A percentile compares a stretch with the other conserved stretches of the same genome.
These are phyloP conservation scores for Eira barbara DNA, from an alignment of 2,113 vertebrate genomes.

Conservation along the genomic window DNA sequence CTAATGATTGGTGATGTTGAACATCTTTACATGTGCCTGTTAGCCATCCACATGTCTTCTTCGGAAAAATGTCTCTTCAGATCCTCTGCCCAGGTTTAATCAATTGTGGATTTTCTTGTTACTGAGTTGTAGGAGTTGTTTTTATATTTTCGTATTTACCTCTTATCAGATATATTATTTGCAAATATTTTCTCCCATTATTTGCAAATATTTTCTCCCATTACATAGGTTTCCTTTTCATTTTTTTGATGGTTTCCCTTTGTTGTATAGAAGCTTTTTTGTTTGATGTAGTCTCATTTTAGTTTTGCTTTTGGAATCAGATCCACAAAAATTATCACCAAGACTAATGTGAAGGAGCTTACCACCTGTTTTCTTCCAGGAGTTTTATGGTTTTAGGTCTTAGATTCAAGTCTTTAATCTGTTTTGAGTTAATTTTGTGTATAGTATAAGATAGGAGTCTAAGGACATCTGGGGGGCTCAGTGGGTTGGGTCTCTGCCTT, in stretches of 20 bases:
- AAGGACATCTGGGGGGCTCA: background rate
- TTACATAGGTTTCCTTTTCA: background rate
- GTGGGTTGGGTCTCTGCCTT: too few relatives aligned
- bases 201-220: background rate
- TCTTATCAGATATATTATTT: background rate
- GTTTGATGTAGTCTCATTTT: background rate
- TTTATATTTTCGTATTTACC: background rate
- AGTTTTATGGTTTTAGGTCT: background rate
- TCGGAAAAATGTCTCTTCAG: background rate
- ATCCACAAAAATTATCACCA: background rate
- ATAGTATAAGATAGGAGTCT: background rate
- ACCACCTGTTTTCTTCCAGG: background rate
- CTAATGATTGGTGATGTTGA: background rate
- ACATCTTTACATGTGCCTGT: background rate
- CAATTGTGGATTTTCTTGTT: background rate
- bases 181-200: background rate
- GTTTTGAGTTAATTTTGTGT: background rate
- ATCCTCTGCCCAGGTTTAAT: background rate
- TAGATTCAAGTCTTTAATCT: background rate
- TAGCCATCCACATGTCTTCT: background rate
- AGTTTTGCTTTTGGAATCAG: background rate
- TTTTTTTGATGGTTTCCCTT: background rate
- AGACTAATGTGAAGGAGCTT: background rate
- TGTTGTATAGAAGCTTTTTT: background rate
- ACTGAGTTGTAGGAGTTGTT: background rate